Evolutionary conservation across 2,888 invertebrate species (phyloP).

Genomic region (Melolontha melolontha): DNA sequence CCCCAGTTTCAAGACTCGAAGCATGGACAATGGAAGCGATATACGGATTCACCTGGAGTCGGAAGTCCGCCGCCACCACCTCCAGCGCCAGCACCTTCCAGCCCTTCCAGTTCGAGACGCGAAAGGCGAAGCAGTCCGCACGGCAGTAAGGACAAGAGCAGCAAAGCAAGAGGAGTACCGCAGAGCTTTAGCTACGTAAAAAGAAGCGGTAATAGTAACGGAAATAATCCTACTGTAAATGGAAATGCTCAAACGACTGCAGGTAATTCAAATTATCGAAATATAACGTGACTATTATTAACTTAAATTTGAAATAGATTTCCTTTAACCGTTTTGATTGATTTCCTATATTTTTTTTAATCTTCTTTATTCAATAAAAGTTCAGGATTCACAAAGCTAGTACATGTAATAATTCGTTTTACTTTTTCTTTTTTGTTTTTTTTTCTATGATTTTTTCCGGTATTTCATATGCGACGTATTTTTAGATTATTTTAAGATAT

Average conservation of each 20-base stretch:
- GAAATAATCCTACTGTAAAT: conserved; percentile 57
- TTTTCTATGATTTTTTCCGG: no score
- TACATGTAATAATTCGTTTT: no score
- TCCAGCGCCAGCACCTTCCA: conserved; percentile 64
- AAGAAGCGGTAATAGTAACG: conserved; percentile 71
- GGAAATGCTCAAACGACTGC: conserved; percentile 57
- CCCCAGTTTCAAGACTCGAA: conserved; percentile 57
- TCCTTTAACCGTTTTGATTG: neutral
- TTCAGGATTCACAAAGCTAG: no score
- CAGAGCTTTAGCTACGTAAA: conserved; percentile 90
- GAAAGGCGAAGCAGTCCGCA: conserved; percentile 63
- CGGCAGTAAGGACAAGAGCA: conserved; percentile 67
- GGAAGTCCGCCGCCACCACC: conserved; percentile 72
- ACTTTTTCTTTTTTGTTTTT: no score
- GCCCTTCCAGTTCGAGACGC: conserved; percentile 62
- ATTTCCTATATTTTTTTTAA: neutral
- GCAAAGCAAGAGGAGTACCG: conserved; percentile 78
- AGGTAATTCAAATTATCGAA: conserved; percentile 29
- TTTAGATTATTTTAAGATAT: no score
- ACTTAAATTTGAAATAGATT: no score
- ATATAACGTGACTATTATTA: neutral
- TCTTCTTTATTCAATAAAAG: no score
- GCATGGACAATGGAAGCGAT: conserved; percentile 72
- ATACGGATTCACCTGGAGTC: conserved; percentile 74
- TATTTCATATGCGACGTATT: no score